Conservation (phyloP, 2,888 invertebrate genomes). For the Mamestra brassicae region DNA sequence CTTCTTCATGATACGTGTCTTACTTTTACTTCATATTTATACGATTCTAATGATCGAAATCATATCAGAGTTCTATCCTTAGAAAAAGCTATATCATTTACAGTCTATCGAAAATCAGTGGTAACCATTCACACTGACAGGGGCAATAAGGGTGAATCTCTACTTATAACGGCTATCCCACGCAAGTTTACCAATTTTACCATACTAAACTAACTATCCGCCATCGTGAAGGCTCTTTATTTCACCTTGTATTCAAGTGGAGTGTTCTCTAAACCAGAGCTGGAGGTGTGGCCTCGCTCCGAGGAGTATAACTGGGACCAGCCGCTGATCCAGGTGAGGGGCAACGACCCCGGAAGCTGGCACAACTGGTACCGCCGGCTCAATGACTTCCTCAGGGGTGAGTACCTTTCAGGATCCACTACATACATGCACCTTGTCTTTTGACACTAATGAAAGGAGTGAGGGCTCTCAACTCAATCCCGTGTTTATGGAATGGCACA, state of each 20-base stretch:
- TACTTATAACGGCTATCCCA: too few species aligned
- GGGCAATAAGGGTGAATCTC: too few species aligned
- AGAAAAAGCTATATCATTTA: not conserved
- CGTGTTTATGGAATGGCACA: too few species aligned
- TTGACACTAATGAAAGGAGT: not conserved
- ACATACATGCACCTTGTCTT: not conserved
- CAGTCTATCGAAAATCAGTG: not conserved
- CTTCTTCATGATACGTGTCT: too few species aligned
- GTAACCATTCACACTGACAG: not conserved
- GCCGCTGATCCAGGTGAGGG: constrained; percentile 84
- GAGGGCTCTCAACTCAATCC: too few species aligned
- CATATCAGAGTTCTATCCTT: not conserved
- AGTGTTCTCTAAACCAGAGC: constrained; percentile 68
- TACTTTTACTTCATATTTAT: too few species aligned
- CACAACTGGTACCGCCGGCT: constrained; percentile 84
- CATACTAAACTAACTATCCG: too few species aligned
- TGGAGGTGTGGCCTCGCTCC: constrained; percentile 87
- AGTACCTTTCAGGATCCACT: constrained; percentile 18
- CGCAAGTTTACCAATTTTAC: too few species aligned
- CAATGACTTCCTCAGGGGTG: constrained; percentile 85
- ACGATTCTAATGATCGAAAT: too few species aligned
- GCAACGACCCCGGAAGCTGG: constrained; percentile 86
- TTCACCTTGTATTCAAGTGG: not conserved
- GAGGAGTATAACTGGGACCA: constrained; percentile 84
- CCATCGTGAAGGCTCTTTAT: not conserved